Conservation (phyloP, 2,113 vertebrate genomes). For the Cyprinodon brontotheroides region DNA sequence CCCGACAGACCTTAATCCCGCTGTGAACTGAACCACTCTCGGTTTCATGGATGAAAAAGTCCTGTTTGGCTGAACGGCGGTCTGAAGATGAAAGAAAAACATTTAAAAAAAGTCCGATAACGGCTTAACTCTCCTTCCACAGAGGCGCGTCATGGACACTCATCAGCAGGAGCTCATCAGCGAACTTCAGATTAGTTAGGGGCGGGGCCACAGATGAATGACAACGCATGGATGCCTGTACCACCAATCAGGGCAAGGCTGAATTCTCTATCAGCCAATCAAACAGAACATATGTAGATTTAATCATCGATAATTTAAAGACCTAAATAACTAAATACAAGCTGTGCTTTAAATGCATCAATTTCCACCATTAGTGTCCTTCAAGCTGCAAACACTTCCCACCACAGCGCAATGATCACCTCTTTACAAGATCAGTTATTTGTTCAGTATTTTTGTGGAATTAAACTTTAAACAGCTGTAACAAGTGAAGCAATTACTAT, state of each 20-base stretch:
- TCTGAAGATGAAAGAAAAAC: accelerated
- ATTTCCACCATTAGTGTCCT: background rate
- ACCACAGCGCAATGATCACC: no score
- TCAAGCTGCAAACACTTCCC: background rate
- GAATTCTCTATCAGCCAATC: constrained; percentile 50
- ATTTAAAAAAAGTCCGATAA: constrained; percentile 1
- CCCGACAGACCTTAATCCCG: background rate
- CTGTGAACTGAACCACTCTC: background rate
- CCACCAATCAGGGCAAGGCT: constrained; percentile 54
- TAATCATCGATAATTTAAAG: no score
- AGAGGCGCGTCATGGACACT: constrained; percentile 6
- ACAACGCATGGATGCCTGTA: constrained; percentile 16
- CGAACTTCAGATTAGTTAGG: constrained; percentile 25
- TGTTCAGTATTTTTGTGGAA: background rate
- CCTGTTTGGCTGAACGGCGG: background rate
- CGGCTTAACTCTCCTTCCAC: constrained; percentile 4
- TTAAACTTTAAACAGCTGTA: background rate
- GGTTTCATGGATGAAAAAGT: background rate
- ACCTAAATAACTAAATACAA: constrained; percentile 2
- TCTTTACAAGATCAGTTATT: background rate
- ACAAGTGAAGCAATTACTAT: background rate
- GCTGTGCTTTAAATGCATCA: constrained; percentile 14
- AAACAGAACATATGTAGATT: background rate
- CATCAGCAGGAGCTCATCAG: background rate
- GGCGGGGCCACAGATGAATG: constrained; percentile 30